Base-by-base conservation (phyloP, 2,888 invertebrate species). In the Bimastos eiseni region DNA sequence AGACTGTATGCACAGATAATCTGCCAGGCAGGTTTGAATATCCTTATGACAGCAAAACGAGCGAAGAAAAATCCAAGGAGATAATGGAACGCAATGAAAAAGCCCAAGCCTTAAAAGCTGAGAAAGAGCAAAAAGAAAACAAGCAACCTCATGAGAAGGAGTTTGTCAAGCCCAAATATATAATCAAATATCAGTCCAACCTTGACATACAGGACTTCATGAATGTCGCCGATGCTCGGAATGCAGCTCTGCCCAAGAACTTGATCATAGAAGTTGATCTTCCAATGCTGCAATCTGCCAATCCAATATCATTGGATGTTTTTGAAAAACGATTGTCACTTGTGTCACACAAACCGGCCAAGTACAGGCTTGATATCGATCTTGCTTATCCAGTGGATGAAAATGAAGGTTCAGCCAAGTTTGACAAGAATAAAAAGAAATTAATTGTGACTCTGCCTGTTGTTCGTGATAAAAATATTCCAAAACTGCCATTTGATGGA, bases 131-230 rank as follows among this genome's bases (percentile, higher is more conserved):
- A n/a, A 89, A 44, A n/a, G n/a, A 44, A 89, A 37, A 49, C 30
- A 89, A 41, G 21, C 49, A 11, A 30, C 89, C 44, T 24, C 24
- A n/a, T 90, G 91, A 91, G 34, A 91, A 90, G 37, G 90, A 91
- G 17, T 92, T 70, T 83, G 93, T 94, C 1, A 96, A 96, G 92
- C 98, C 98, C 36, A 97, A 97, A 93, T 98, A 97, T 95, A 94
- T 96, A 13, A 96, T 98, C 38, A 97, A 97, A 94, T 97, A 98
- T 94, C 97, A 98, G 91, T 97, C 96, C 92, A 96, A 97, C 94
- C 94, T 98, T 55, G 98, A 98, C 93, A 95, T 98, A 92, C 97
- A 98, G 94, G 97, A 98, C 93, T 98, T 96, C 94, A 97, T 97
- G 17, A 93, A 94, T 92, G 93, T 94, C 49, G 96, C 97, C 93